A percentile compares a stretch with the other conserved stretches of the same genome.
Conservation (phyloP, 2,797 vertebrate species). For the Bradypus variegatus region DNA sequence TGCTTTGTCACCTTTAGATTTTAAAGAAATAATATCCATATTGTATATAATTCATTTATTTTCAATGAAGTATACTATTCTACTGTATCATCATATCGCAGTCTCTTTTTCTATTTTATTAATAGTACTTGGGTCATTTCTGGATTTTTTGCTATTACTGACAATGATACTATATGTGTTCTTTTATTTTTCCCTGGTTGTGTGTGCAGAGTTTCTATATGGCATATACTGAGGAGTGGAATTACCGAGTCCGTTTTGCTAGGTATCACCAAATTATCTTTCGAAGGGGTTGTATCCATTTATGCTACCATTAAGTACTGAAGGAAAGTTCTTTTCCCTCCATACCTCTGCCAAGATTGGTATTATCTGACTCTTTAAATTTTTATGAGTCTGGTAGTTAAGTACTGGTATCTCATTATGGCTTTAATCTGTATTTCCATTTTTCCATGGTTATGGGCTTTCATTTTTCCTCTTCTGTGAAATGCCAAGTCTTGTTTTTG, state of each 20-base stretch:
- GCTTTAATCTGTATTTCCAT: conserved; percentile 29
- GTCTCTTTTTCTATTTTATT: background rate
- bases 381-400: background rate
- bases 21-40: background rate
- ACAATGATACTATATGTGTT: background rate
- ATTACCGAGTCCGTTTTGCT: background rate
- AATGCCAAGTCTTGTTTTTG: conserved; percentile 12
- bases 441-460: conserved; percentile 22
- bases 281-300: background rate
- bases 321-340: background rate
- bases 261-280: background rate
- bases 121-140: background rate
- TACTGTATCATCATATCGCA: background rate
- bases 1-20: background rate
- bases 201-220: background rate
- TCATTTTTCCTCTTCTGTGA: background rate
- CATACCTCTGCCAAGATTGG: background rate
- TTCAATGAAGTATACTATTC: background rate
- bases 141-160: background rate
- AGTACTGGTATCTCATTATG: background rate
- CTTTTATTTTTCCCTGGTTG: background rate
- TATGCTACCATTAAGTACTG: background rate
- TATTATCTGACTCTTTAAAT: background rate
- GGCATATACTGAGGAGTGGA: background rate
- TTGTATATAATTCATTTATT: background rate